phyloP scores from a whole-genome alignment of 2,797 vertebrate species.

The Lepilemur ruficaudatus region DNA sequence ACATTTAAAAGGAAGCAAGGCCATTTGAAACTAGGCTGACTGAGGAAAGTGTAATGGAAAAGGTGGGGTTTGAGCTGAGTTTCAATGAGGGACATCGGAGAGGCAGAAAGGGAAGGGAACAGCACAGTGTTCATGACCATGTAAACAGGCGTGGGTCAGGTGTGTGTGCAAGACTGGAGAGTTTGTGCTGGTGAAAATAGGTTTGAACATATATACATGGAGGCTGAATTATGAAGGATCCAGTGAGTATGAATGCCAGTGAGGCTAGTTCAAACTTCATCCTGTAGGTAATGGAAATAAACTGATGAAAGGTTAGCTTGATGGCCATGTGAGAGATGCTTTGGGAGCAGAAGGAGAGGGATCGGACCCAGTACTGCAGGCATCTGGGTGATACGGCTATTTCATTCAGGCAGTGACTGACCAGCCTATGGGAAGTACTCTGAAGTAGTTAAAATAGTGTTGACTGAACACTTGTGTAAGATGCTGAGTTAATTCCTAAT shows the following conservation, averaged over 20 bases:
- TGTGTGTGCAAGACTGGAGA: background rate
- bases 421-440: background rate
- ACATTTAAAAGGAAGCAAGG: background rate
- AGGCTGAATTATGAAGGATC: background rate
- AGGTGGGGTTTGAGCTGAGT: background rate
- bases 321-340: background rate
- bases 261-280: background rate
- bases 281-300: background rate
- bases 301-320: background rate
- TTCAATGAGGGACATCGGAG: background rate
- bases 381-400: background rate
- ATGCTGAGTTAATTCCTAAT: background rate
- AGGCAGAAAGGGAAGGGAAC: background rate
- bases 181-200: background rate
- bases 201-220: background rate
- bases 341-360: background rate
- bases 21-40: background rate
- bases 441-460: background rate
- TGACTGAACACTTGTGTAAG: background rate
- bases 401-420: background rate
- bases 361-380: background rate
- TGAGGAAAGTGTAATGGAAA: background rate
- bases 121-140: background rate
- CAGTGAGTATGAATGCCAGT: background rate
- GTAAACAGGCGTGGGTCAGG: no score